Evolutionary conservation across 2,797 vertebrate species (phyloP), one percentile per base, ranked within the genome.

Genomic region (Gambelia wislizenii): DNA sequence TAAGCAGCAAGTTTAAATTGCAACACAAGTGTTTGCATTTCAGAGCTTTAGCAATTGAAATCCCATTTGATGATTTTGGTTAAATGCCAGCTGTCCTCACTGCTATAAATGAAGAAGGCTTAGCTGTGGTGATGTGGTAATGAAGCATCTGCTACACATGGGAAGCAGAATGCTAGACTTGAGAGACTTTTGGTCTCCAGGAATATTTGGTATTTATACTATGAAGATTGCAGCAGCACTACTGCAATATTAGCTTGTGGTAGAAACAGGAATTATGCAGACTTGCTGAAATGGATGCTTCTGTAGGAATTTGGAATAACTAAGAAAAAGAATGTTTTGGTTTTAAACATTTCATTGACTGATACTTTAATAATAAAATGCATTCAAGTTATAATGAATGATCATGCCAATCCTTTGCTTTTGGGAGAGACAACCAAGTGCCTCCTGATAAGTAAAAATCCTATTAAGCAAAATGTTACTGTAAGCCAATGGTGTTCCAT

Each of bases 1-100:
- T 79, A 91, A 93, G 69, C 56, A 93, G 12, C 59, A 88, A 78
- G 92, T 36, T 90, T 84, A 49, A 52, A 85, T 67, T 84, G 59
- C 76, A 91, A 72, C 78, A 47, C 70, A 91, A 78, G 59, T 84
- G 61, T 36, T 59, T 27, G 59, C 13, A 27, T 77, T 8, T 54
- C 84, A 91, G 75, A 85, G 54, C 86, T 22, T 88, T 86, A 90
- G 88, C 56, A 91, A 89, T 9, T 86, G 79, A 64, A 89, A 22
- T 67, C 30, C 54, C 52, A 61, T 56, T 64, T 10, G 22, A 36
- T 75, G 78, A 72, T 52, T 30, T 76, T 82, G 39, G 69, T 42
- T 39, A 86, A 42, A n/a, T 76, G 20, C 69, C 6, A 44, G 3
- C 25, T 44, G 9, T 67, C 18, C 12, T 49, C 16, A 70, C 80